Evolutionary conservation across 2,113 vertebrate species (phyloP).

Genomic region (Morone saxatilis): DNA sequence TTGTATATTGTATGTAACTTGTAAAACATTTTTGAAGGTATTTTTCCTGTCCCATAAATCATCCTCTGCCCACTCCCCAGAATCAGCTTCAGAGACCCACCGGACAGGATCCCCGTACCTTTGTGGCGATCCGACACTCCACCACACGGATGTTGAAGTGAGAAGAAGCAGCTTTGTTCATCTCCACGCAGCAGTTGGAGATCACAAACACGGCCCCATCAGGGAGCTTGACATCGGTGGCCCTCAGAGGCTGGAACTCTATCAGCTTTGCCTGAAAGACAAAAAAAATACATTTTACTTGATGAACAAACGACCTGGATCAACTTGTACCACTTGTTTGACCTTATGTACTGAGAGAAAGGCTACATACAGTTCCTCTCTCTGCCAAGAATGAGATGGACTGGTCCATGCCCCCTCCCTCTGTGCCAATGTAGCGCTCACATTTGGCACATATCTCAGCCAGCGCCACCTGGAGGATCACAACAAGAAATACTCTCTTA

Average conservation of each 20-base stretch:
- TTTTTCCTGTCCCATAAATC: neutral
- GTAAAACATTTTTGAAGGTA: no score
- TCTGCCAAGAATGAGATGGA: constrained; percentile 98
- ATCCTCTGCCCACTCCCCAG: neutral
- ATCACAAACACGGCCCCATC: constrained; percentile 94
- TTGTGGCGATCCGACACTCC: constrained; percentile 92
- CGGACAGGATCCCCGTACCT: constrained; percentile 82
- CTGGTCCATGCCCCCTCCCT: constrained; percentile 99
- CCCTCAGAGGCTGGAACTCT: constrained; percentile 93
- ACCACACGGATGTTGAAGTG: constrained; percentile 97
- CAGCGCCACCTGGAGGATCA: constrained; percentile 86
- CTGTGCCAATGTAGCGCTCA: constrained; percentile 95
- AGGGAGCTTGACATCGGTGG: constrained; percentile 93
- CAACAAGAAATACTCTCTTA: no score
- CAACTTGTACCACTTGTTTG: neutral
- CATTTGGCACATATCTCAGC: constrained; percentile 95
- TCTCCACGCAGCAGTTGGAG: constrained; percentile 95
- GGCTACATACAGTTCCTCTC: constrained; percentile 89
- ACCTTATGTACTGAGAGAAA: neutral
- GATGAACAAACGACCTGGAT: neutral
- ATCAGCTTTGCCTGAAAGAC: constrained; percentile 94
- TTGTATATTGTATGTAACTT: no score
- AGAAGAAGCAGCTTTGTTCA: constrained; percentile 97
- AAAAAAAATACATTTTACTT: constrained; percentile 22
- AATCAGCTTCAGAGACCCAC: neutral